Percentiles rank a stretch among this genome's conserved stretches.
Conservation (phyloP, 2,888 invertebrate genomes). For the Piscicola geometra region DNA sequence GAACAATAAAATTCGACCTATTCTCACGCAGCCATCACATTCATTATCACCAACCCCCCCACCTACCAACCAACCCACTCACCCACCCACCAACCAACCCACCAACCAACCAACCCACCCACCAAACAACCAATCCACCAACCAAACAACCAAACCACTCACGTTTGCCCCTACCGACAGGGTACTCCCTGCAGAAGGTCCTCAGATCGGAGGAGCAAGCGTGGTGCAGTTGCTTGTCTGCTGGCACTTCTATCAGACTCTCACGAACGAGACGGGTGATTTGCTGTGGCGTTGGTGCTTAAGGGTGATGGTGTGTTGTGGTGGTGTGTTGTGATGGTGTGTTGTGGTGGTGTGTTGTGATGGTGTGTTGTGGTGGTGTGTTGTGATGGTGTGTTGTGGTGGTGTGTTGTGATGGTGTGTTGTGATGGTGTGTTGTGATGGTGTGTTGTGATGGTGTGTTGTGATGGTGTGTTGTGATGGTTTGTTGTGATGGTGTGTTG, state of each 20-base stretch:
- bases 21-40: neutral
- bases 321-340: no score
- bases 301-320: no score
- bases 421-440: no score
- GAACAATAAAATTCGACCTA: no score
- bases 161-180: slow-evolving; percentile 81
- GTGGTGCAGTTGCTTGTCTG: slow-evolving; percentile 82
- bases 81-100: neutral
- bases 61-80: neutral
- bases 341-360: neutral
- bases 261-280: slow-evolving; percentile 79
- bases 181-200: slow-evolving; percentile 60
- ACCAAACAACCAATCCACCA: neutral
- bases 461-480: no score
- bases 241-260: slow-evolving; percentile 85
- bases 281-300: slow-evolving; percentile 65
- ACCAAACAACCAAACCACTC: slow-evolving; percentile 42
- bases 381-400: no score
- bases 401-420: no score
- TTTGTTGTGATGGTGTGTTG: no score
- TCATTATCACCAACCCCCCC: neutral
- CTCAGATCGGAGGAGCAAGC: slow-evolving; percentile 75
- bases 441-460: slow-evolving; percentile 50
- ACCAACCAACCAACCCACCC: neutral
- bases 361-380: no score